Conservation (phyloP, 2,113 vertebrate species). For the Hippocampus abdominalis region DNA sequence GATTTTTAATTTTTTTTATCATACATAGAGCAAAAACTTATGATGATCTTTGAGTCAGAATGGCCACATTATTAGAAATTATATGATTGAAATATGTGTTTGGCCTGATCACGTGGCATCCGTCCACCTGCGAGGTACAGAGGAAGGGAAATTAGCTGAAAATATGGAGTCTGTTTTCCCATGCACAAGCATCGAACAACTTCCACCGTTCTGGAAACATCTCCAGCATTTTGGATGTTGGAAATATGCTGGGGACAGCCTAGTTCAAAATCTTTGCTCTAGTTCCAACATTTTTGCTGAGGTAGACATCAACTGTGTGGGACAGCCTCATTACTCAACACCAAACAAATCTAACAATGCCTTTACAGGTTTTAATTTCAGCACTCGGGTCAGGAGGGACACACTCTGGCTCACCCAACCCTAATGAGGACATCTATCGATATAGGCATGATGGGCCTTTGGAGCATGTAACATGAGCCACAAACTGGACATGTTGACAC, state of each 20-base stretch:
- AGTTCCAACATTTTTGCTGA: not conserved
- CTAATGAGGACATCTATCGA: not conserved
- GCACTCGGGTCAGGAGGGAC: not conserved
- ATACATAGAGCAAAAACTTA: not conserved
- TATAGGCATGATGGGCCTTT: conserved; percentile 5
- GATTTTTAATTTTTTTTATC: too few species aligned
- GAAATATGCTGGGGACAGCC: not conserved
- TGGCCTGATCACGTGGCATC: not conserved
- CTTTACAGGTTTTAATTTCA: not conserved
- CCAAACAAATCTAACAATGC: not conserved
- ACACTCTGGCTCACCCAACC: not conserved
- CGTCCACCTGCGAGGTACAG: too few species aligned
- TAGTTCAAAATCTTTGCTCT: not conserved
- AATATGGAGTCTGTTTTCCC: not conserved
- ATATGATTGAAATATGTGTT: not conserved
- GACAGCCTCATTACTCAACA: not conserved
- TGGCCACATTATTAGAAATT: not conserved
- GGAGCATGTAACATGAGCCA: conserved; percentile 41
- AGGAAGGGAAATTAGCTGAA: too few species aligned
- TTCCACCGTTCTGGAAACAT: not conserved
- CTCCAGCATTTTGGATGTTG: not conserved
- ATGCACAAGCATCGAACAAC: not conserved
- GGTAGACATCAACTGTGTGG: not conserved
- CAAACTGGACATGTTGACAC: conserved; percentile 33
- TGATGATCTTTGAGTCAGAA: not conserved